A percentile compares a stretch with the other conserved stretches of the same genome.
phyloP scores from a whole-genome alignment of 1,140 invertebrate genomes.

The Metopolophium dirhodum region DNA sequence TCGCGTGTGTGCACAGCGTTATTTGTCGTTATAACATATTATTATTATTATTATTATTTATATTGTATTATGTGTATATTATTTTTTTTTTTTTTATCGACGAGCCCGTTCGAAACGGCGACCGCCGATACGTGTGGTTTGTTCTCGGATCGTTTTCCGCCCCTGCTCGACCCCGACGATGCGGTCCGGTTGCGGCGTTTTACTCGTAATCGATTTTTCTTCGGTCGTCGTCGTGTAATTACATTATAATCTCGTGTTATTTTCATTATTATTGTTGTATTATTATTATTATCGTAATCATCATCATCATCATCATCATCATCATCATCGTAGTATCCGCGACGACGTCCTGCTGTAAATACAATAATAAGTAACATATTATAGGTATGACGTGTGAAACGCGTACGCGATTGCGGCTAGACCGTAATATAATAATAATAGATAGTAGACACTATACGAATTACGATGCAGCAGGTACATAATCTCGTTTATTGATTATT shows the following conservation, averaged over 20 bases:
- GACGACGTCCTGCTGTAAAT: not conserved
- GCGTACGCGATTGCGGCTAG: not conserved
- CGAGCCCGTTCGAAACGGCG: not conserved
- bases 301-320: too few species aligned
- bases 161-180: not conserved
- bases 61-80: not conserved
- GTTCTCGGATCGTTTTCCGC: not conserved
- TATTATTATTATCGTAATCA: too few species aligned
- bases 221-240: not conserved
- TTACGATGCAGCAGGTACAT: not conserved
- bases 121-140: not conserved
- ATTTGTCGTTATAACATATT: not conserved
- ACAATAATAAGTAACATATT: not conserved
- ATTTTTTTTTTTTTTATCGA: not conserved
- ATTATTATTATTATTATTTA: not conserved
- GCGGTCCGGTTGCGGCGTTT: not conserved
- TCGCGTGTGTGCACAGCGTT: not conserved
- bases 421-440: constrained; percentile 2
- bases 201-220: not conserved
- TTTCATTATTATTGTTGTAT: not conserved
- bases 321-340: too few species aligned
- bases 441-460: not conserved
- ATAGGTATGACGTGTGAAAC: not conserved
- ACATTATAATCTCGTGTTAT: not conserved
- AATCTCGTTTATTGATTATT: not conserved